phyloP scores from a whole-genome alignment of 2,797 vertebrate species.

The Vultur gryphus region DNA sequence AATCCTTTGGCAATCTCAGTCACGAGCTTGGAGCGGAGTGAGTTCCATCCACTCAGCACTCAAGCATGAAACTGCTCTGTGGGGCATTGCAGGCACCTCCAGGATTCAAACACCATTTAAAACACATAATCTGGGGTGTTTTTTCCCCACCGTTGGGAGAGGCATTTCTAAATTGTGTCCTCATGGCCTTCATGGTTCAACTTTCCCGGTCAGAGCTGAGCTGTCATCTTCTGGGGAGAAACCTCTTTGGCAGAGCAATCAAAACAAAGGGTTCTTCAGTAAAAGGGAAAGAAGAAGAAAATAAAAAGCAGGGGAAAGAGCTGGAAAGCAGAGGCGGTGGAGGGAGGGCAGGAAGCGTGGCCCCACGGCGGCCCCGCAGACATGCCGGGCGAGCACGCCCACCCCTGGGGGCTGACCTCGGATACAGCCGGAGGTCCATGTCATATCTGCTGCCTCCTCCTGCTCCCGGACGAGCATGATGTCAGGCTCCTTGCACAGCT shows the following conservation, averaged over 20 bases:
- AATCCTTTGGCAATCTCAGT: neutral
- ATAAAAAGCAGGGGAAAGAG: neutral
- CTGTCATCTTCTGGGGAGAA: neutral
- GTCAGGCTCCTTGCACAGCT: neutral
- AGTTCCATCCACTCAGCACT: neutral
- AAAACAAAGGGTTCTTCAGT: neutral
- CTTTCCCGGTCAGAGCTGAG: neutral
- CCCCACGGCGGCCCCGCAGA: fast-evolving
- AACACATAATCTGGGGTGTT: neutral
- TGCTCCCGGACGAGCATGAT: fast-evolving
- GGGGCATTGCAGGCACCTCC: neutral
- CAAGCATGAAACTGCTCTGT: neutral
- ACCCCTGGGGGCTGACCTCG: neutral
- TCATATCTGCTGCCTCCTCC: neutral
- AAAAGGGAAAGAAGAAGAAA: neutral
- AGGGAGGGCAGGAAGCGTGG: fast-evolving
- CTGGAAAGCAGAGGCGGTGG: neutral
- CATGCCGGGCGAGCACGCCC: fast-evolving
- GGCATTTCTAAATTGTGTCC: neutral
- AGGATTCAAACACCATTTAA: neutral
- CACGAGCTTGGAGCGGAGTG: fast-evolving
- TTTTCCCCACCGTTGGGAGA: neutral
- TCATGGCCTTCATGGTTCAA: neutral
- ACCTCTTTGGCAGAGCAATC: neutral
- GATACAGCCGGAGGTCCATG: neutral